Percentiles rank a stretch among this genome's conserved stretches.
Evolutionary conservation across 2,888 invertebrate genomes (phyloP).

Genomic region (Hypselothyrea guttata): DNA sequence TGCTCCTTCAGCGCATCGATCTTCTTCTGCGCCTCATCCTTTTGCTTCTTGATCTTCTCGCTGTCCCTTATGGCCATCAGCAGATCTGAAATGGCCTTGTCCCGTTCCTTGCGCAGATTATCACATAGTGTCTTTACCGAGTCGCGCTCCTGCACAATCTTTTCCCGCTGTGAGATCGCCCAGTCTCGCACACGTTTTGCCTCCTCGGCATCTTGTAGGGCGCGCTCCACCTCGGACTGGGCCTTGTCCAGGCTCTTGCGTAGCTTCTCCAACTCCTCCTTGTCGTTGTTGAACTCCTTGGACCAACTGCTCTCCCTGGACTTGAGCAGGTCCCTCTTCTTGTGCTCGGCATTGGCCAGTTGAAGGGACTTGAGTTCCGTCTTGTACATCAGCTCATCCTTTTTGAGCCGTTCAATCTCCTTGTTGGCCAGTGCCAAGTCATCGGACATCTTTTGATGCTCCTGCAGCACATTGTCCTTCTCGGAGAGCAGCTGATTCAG

Average conservation of each 20-base stretch:
- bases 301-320: slow-evolving; percentile 82
- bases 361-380: slow-evolving; percentile 79
- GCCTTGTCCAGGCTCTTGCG: slow-evolving; percentile 92
- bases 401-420: slow-evolving; percentile 85
- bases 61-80: slow-evolving; percentile 96
- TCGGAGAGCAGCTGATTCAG: slow-evolving; percentile 83
- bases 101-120: slow-evolving; percentile 95
- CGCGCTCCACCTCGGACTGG: slow-evolving; percentile 91
- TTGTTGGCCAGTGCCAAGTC: slow-evolving; percentile 92
- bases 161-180: slow-evolving; percentile 98
- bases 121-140: slow-evolving; percentile 97
- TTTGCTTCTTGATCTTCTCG: slow-evolving; percentile 94
- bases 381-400: slow-evolving; percentile 80
- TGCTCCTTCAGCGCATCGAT: slow-evolving; percentile 90
- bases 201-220: slow-evolving; percentile 91
- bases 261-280: slow-evolving; percentile 90
- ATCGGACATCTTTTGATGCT: slow-evolving; percentile 97
- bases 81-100: slow-evolving; percentile 95
- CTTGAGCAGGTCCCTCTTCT: slow-evolving; percentile 80
- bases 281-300: slow-evolving; percentile 80
- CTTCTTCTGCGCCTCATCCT: slow-evolving; percentile 91
- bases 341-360: slow-evolving; percentile 79
- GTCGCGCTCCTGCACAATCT: slow-evolving; percentile 96
- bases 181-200: slow-evolving; percentile 95
- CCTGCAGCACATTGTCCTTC: slow-evolving; percentile 96